Base-by-base conservation (phyloP, 2,888 invertebrate genomes). In the Cheilosia pagana region DNA sequence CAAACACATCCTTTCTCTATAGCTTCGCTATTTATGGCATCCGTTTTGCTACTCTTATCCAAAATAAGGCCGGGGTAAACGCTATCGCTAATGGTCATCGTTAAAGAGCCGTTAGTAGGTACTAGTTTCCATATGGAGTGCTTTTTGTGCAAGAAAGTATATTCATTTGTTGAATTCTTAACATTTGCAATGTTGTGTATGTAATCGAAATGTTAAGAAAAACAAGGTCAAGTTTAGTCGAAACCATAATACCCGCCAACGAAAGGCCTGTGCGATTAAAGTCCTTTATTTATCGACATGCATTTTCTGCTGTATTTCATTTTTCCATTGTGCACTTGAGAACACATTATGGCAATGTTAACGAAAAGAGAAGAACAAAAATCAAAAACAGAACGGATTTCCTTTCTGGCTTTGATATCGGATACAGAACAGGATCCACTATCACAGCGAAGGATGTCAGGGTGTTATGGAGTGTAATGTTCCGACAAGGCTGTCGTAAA, bases 321-420 rank as follows among this genome's bases (percentile, higher is more conserved):
- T 41, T 39, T 19, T 19, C 19, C 16, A 53, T 25, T 41, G 52
- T 67, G 14, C 43, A 41, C 67, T 67, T 53, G 52, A 65, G 65
- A 41, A 12, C n/a, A 12, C 53, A 67, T 67, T 67, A 35, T 12
- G 45, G 43, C 19, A 4, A 67, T 41, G 53, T 43, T 25, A n/a
- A 23, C 28, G 21, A 48, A 21, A 48, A 21, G 16, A 16, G 7
- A 2, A 19, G 19, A 41, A 28, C 16, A 31, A 12, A 31, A 53
- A 43, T 19, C 8, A 12, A 28, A 52, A 59, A 39, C 19, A 21
- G 31, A 71, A 78, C 59, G 72, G 72, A 72, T 62, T 28, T 78
- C 78, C 78, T 63, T 63, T 78, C 39, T 71, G 50, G 19, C 59
- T 57, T 70, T 57, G 57, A 57, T 57, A 78, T 12, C 55, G 21